Percentiles rank a stretch among this genome's conserved stretches.
These are phyloP conservation scores for Lycopodina hypogea DNA, from an alignment of 37 sponge, comb jelly and placozoan genomes.

Conservation along the genomic window DNA sequence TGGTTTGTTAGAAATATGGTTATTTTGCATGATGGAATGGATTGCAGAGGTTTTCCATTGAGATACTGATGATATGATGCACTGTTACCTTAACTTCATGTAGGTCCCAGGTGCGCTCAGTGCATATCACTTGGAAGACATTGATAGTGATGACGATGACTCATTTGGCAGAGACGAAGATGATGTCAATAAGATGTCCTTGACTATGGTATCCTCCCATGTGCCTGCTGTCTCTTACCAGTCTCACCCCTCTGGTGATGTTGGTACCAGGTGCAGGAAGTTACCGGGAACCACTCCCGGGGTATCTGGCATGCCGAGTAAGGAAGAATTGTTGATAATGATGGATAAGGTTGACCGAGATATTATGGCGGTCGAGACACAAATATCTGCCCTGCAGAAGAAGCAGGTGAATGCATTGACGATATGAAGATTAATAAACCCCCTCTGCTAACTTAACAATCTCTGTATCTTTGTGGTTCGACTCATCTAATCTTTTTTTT, in stretches of 20 bases:
- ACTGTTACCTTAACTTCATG: neutral
- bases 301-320: constrained; percentile 24
- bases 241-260: no score
- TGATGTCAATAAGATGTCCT: constrained; percentile 7
- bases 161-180: constrained; percentile 13
- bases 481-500: no score
- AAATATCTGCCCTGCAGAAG: constrained; percentile 51
- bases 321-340: constrained; percentile 68
- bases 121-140: constrained; percentile 71
- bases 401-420: constrained; percentile 57
- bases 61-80: no score
- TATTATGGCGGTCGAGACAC: constrained; percentile 50
- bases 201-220: neutral
- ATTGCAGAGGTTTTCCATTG: no score
- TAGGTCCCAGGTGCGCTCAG: constrained; percentile 28
- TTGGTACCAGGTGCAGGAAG: neutral
- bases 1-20: no score
- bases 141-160: constrained; percentile 79
- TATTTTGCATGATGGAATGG: no score
- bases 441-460: no score
- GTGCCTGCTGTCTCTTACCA: neutral
- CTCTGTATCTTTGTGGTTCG: no score
- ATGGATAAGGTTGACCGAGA: constrained; percentile 76
- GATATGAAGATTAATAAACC: no score
- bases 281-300: neutral